Conservation (phyloP, 2,888 invertebrate species). For the Rhagonycha lutea region DNA sequence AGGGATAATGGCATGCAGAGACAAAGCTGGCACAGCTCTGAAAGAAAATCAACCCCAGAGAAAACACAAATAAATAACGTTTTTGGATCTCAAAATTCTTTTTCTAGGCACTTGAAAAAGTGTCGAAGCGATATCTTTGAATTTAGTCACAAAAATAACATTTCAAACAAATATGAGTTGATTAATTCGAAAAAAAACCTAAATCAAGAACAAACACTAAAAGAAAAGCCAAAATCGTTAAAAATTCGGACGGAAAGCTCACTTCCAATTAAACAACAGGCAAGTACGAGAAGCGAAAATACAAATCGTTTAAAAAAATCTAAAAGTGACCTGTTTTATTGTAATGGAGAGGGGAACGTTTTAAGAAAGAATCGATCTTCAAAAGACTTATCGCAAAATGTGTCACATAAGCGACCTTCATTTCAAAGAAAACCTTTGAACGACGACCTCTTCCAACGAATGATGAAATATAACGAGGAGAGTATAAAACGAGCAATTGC, state of each 20-base stretch:
- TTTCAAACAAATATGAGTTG: constrained; percentile 8
- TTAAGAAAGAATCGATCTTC: constrained; percentile 21
- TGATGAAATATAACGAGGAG: constrained; percentile 45
- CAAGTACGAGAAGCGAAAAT: constrained; percentile 11
- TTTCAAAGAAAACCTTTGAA: constrained; percentile 41
- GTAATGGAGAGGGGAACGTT: constrained; percentile 6
- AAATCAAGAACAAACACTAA: background rate
- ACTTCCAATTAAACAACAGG: background rate
- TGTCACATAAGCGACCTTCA: constrained; percentile 11
- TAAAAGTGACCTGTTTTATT: constrained; percentile 34
- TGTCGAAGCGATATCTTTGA: constrained; percentile 19
- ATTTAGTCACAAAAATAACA: constrained; percentile 8
- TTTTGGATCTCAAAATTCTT: background rate
- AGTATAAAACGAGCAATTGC: constrained; percentile 43
- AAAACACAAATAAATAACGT: constrained; percentile 14
- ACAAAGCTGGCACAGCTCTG: constrained; percentile 47
- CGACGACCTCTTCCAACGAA: constrained; percentile 45
- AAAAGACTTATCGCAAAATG: constrained; percentile 5
- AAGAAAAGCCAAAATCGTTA: constrained; percentile 1
- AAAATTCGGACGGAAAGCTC: constrained; percentile 8
- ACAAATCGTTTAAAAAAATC: constrained; percentile 35
- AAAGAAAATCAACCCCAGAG: constrained; percentile 5
- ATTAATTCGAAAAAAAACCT: background rate
- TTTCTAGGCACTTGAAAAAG: constrained; percentile 16
- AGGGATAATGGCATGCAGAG: constrained; percentile 60